Percentiles rank a stretch among this genome's conserved stretches.
phyloP scores from a whole-genome alignment of 2,888 invertebrate species.

The Boloria selene region DNA sequence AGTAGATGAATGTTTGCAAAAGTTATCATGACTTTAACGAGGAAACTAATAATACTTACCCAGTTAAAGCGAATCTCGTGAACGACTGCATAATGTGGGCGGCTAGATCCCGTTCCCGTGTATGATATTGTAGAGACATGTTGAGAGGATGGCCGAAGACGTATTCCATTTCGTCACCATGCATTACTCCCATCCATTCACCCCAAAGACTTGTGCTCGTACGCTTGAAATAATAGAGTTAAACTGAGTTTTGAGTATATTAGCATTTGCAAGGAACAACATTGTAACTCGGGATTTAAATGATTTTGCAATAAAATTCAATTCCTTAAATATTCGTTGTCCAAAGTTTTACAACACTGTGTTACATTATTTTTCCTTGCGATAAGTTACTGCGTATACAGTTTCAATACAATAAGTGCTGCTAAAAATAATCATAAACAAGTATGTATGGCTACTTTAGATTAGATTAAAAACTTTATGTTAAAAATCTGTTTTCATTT shows the following conservation, averaged over 20 bases:
- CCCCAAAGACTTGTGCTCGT: constrained; percentile 97
- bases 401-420: no score
- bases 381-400: no score
- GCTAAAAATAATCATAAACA: no score
- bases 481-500: no score
- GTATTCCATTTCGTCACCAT: constrained; percentile 98
- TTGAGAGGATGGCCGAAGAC: constrained; percentile 98
- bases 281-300: neutral
- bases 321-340: neutral
- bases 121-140: constrained; percentile 92
- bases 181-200: constrained; percentile 99
- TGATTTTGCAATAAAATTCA: neutral
- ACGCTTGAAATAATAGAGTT: constrained; percentile 84
- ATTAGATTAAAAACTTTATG: no score
- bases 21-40: constrained; percentile 1
- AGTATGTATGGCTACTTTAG: no score
- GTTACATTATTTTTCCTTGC: no score
- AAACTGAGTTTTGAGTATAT: neutral
- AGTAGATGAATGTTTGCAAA: neutral
- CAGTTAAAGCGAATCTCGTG: constrained; percentile 95
- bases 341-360: no score
- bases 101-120: constrained; percentile 93
- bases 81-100: constrained; percentile 96
- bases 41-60: constrained; percentile 84
- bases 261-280: neutral